Evolutionary conservation across 2,797 vertebrate species (phyloP).

Genomic region (Lindbergichthys nudifrons): DNA sequence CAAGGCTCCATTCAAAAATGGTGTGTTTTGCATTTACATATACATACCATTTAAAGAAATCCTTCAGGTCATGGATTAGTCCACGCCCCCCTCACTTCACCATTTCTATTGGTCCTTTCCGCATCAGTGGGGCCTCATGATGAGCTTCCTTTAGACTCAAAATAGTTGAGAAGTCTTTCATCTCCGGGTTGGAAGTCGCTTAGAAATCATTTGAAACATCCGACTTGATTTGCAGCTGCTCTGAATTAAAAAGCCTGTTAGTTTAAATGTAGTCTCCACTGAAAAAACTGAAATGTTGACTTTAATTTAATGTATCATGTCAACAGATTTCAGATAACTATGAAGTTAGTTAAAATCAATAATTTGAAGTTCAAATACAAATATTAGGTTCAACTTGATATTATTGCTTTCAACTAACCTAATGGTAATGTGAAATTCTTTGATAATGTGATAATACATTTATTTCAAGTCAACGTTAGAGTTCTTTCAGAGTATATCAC

Average conservation of each 20-base stretch:
- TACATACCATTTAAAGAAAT: conserved; percentile 78
- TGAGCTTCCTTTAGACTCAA: conserved; percentile 62
- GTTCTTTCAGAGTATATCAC: background rate
- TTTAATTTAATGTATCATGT: too few species aligned
- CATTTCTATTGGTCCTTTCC: conserved; percentile 70
- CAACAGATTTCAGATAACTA: too few species aligned
- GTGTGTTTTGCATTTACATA: conserved; percentile 81
- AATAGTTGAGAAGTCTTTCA: conserved; percentile 63
- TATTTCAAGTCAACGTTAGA: too few species aligned
- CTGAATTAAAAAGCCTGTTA: conserved; percentile 2
- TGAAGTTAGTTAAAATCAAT: too few species aligned
- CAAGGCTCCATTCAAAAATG: conserved; percentile 65
- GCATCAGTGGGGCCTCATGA: conserved; percentile 73
- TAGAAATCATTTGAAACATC: conserved; percentile 29
- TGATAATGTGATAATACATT: too few species aligned
- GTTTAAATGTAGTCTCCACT: background rate
- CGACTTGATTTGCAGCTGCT: conserved; percentile 10
- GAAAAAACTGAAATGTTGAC: too few species aligned
- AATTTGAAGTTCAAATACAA: too few species aligned
- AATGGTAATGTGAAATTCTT: too few species aligned
- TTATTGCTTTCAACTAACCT: too few species aligned
- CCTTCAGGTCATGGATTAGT: conserved; percentile 81
- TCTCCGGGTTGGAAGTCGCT: conserved; percentile 42
- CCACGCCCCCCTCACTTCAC: conserved; percentile 52
- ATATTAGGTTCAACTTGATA: too few species aligned